These are phyloP conservation scores for Sitta carolinensis DNA, from an alignment of 2,797 vertebrate species.

Conservation along the genomic window DNA sequence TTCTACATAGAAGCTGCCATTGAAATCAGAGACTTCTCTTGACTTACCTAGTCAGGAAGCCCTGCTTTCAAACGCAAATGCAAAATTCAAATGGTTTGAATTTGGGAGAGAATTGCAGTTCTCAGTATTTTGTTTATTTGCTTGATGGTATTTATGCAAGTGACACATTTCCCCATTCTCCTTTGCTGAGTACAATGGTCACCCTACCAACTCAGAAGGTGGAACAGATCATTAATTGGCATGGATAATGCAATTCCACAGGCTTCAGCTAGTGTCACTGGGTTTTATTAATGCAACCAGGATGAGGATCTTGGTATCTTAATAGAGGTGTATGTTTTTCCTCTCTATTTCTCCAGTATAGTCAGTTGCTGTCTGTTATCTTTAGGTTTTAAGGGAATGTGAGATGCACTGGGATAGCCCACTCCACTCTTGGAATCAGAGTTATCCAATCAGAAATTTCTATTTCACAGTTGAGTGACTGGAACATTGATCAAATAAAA, in stretches of 20 bases:
- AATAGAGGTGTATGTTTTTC: not conserved
- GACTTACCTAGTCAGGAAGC: not conserved
- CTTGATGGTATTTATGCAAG: not conserved
- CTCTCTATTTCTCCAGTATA: not conserved
- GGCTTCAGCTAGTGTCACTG: not conserved
- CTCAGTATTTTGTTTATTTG: not conserved
- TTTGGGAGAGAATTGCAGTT: not conserved
- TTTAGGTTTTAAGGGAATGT: slow-evolving; percentile 19
- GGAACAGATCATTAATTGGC: not conserved
- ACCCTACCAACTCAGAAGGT: not conserved
- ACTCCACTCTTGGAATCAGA: not conserved
- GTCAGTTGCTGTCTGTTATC: not conserved
- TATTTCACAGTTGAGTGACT: slow-evolving; percentile 39
- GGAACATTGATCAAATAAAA: slow-evolving; percentile 30
- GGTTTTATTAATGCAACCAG: not conserved
- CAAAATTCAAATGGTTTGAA: not conserved
- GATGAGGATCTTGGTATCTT: not conserved
- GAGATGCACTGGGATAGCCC: not conserved
- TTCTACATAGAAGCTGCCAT: not conserved
- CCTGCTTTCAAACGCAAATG: not conserved
- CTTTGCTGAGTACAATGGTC: not conserved
- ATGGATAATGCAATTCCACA: not conserved
- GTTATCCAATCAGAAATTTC: slow-evolving; percentile 38
- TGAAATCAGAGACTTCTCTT: not conserved
- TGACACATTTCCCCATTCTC: not conserved